Conservation (phyloP, 2,888 invertebrate species). For the Cyclophora punctaria region DNA sequence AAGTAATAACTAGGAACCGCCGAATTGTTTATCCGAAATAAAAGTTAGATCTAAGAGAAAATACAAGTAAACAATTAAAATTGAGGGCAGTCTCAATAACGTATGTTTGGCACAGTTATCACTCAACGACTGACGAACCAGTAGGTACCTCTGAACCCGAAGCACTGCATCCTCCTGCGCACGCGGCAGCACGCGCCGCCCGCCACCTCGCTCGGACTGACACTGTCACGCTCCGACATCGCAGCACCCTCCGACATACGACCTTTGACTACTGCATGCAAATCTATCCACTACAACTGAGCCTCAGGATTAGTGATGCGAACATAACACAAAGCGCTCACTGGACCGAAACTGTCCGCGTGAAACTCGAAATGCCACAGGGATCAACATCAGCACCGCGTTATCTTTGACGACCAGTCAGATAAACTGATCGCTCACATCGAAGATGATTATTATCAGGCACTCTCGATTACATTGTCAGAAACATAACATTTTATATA, state of each 20-base stretch:
- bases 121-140: slow-evolving; percentile 17
- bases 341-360: slow-evolving; percentile 39
- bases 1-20: background rate
- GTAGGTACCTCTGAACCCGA: slow-evolving; percentile 62
- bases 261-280: slow-evolving; percentile 36
- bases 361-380: slow-evolving; percentile 23
- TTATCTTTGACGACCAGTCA: slow-evolving; percentile 45
- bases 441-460: slow-evolving; percentile 36
- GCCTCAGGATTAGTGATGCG: slow-evolving; percentile 27
- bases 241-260: slow-evolving; percentile 47
- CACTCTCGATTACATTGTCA: slow-evolving; percentile 10
- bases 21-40: background rate
- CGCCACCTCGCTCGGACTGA: slow-evolving; percentile 49
- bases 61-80: no score
- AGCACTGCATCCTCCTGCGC: slow-evolving; percentile 68
- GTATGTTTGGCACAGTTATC: slow-evolving; percentile 9
- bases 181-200: slow-evolving; percentile 60
- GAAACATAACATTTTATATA: background rate
- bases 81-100: background rate
- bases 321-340: slow-evolving; percentile 34
- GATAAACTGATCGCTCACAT: slow-evolving; percentile 39
- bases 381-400: slow-evolving; percentile 30
- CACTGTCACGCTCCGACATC: slow-evolving; percentile 62
- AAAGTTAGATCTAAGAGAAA: no score
- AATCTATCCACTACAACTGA: slow-evolving; percentile 26